Conservation (phyloP, 2,888 invertebrate genomes). For the Lasioglossum pauxillum region DNA sequence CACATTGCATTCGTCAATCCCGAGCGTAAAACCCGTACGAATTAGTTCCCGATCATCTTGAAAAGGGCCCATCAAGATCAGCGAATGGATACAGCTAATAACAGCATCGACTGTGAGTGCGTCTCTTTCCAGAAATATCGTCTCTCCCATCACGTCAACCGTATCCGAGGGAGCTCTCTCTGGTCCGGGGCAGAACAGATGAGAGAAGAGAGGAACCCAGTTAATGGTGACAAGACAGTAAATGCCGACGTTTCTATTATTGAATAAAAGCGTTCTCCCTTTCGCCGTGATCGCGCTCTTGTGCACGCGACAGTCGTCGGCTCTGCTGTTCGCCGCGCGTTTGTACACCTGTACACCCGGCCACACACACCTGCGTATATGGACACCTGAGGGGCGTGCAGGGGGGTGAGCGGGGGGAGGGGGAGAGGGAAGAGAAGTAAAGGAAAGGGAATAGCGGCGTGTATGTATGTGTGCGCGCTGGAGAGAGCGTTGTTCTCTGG, state of each 20-base stretch:
- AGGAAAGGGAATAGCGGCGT: slow-evolving; percentile 55
- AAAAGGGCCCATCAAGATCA: not conserved
- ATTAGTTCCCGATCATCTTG: not conserved
- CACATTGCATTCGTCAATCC: not conserved
- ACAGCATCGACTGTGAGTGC: not conserved
- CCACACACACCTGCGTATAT: not conserved
- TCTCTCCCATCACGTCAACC: not conserved
- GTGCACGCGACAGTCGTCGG: slow-evolving; percentile 64
- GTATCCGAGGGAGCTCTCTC: not conserved
- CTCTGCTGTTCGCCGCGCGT: slow-evolving; percentile 22
- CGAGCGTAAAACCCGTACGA: not conserved
- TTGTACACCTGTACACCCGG: slow-evolving; percentile 42
- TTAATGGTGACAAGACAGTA: slow-evolving; percentile 61
- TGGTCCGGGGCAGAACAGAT: not conserved
- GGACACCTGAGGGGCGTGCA: not conserved
- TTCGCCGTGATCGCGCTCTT: slow-evolving; percentile 66
- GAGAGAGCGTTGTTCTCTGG: slow-evolving; percentile 56
- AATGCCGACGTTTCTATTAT: slow-evolving; percentile 70
- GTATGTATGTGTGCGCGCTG: slow-evolving; percentile 28
- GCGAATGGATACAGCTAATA: not conserved
- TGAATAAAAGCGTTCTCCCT: slow-evolving; percentile 69
- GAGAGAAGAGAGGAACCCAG: slow-evolving; percentile 57
- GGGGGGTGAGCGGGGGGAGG: not conserved
- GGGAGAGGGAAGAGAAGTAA: slow-evolving; percentile 26
- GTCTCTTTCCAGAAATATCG: slow-evolving; percentile 1